These are phyloP conservation scores for Conopomorpha cramerella DNA, from an alignment of 1,140 invertebrate species.

Conservation along the genomic window DNA sequence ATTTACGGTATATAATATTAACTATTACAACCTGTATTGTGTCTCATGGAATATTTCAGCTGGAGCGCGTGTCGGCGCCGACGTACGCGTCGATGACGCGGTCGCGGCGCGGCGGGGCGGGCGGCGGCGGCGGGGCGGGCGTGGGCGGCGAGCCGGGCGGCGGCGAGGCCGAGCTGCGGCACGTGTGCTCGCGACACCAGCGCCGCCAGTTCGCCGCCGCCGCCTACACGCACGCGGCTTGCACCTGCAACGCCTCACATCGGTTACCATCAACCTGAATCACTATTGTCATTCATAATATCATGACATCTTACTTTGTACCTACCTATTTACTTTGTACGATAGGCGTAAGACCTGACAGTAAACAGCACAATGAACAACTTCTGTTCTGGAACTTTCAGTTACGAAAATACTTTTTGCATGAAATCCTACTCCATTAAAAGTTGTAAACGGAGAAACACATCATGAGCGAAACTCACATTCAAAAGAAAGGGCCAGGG, in stretches of 20 bases:
- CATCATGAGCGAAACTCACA: too few species aligned
- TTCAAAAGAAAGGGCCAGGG: too few species aligned
- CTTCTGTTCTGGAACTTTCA: too few species aligned
- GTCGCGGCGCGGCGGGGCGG: constrained; percentile 20
- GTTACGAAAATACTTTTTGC: too few species aligned
- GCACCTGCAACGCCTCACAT: constrained; percentile 33
- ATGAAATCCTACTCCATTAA: too few species aligned
- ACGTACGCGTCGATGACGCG: constrained; percentile 43
- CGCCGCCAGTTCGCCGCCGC: constrained; percentile 30
- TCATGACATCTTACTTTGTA: too few species aligned
- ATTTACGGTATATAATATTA: background rate
- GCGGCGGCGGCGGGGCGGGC: constrained; percentile 5
- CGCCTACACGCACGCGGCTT: constrained; percentile 17
- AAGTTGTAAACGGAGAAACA: too few species aligned
- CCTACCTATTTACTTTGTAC: too few species aligned
- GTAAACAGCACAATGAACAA: too few species aligned
- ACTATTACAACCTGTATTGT: background rate
- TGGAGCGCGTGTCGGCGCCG: constrained; percentile 46
- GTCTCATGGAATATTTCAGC: constrained; percentile 12
- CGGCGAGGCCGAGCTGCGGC: background rate
- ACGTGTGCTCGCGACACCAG: constrained; percentile 28
- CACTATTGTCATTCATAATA: too few species aligned
- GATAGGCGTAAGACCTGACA: too few species aligned
- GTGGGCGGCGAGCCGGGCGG: background rate
- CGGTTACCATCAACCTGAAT: too few species aligned